Evolutionary conservation across 2,797 vertebrate species (phyloP), one percentile per base, ranked within the genome.

Genomic region (Urophycis tenuis): DNA sequence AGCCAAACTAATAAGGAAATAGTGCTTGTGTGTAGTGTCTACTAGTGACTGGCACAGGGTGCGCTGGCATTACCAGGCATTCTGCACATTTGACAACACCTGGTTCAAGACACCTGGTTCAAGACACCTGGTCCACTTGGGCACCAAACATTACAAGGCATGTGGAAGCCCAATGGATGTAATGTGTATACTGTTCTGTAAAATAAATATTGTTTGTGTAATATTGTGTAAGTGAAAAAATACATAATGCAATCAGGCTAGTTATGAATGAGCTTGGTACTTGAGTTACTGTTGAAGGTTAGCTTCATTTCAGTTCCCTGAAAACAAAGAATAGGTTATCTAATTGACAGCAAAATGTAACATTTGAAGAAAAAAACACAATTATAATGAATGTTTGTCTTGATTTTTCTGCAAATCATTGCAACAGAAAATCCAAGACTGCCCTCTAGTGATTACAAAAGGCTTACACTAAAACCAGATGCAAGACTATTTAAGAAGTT

Each of bases 391-490:
- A 30, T 1, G 67, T 71, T 32, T 67, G 60, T 67, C 30, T 71
- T 32, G 69, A 71, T 17, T 71, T 71, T 33, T 8, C 15, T n/a
- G 39, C 79, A 81, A 67, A 77, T 33, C 30, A 72, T 41, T 10
- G 1, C 30, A 9, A 72, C 35, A 69, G 14, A 53, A 72, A 76
- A 34, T 25, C 34, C 29, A 34, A 87, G 67, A 77, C 82, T 85
- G 89, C 88, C 88, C 88, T 88, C 92, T 90, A 83, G 86, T 89
- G 89, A 30, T 75, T 36, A 3, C 80, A 77, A 69, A 74, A 14
- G 30, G 31, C n/a, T 36, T 32, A 70, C 31, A 74, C 64, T 30
- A 9, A 82, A 74, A 79, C 22, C 35, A 6, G 30, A 79, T 15
- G 64, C 45, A 53, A 22, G 45, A 53, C 17, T 53, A 22, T 53